Conservation (phyloP, 2,888 invertebrate species). For the Clunio marinus region DNA sequence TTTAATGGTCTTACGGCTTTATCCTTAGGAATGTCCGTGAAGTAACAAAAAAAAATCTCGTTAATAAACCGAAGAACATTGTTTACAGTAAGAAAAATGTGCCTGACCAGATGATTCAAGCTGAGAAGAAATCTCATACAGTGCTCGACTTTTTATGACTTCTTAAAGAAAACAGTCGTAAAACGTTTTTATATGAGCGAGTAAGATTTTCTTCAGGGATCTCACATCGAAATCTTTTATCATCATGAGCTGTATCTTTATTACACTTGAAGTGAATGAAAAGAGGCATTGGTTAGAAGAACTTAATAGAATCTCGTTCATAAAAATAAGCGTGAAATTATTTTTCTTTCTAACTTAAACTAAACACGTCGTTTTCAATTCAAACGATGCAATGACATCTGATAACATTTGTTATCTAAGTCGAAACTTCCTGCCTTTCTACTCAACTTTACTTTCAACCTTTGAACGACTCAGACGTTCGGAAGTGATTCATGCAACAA, state of each 20-base stretch:
- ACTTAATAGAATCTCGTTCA: not conserved
- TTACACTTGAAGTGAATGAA: not conserved
- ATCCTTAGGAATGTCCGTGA: too few species aligned
- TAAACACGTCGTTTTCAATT: not conserved
- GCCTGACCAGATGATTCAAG: not conserved
- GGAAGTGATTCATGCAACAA: not conserved
- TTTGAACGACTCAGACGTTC: not conserved
- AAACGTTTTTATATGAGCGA: constrained; percentile 13
- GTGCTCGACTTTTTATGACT: constrained; percentile 26
- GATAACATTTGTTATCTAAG: not conserved
- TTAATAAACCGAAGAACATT: not conserved
- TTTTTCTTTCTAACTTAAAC: not conserved
- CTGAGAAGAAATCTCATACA: constrained; percentile 22
- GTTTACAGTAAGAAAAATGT: not conserved
- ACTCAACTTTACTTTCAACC: not conserved
- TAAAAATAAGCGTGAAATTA: not conserved
- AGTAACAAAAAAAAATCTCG: not conserved
- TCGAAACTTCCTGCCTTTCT: not conserved
- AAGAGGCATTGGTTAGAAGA: too few species aligned
- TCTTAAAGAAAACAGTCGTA: constrained; percentile 35
- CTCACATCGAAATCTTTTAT: constrained; percentile 14
- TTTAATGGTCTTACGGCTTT: too few species aligned
- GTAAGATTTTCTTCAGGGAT: not conserved
- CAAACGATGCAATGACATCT: not conserved
- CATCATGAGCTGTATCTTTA: constrained; percentile 22